phyloP scores from a whole-genome alignment of 92 coral and sea anemone species.

The Epizoanthus illoricatus region DNA sequence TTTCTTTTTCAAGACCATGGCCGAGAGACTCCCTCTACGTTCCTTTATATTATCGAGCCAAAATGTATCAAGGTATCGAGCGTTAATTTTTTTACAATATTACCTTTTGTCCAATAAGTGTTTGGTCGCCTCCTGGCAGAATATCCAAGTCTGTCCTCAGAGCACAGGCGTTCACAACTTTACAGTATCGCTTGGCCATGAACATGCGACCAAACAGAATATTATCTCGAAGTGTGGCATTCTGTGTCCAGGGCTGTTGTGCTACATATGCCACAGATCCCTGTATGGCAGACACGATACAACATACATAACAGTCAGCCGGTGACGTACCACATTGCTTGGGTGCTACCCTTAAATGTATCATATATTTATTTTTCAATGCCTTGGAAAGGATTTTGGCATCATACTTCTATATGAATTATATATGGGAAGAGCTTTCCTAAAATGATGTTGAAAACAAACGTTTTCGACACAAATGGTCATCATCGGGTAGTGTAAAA shows the following conservation, averaged over 20 bases:
- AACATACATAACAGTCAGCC: neutral
- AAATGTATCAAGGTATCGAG: no score
- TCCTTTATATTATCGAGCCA: no score
- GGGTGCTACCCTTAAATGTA: neutral
- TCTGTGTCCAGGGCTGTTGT: slow-evolving; percentile 78
- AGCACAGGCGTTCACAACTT: slow-evolving; percentile 4
- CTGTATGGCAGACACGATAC: slow-evolving; percentile 13
- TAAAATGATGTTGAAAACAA: no score
- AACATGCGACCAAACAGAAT: slow-evolving; percentile 53
- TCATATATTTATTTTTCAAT: neutral
- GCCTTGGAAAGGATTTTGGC: no score
- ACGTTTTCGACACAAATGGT: no score
- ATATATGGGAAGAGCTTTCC: no score
- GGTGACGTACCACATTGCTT: neutral
- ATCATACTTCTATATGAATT: no score
- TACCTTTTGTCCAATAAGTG: slow-evolving; percentile 18
- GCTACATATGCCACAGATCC: slow-evolving; percentile 65
- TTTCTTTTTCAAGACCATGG: no score
- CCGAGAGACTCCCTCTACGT: no score
- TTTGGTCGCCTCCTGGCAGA: slow-evolving; percentile 32
- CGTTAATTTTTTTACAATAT: neutral
- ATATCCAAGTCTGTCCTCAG: slow-evolving; percentile 14
- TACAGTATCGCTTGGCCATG: slow-evolving; percentile 10
- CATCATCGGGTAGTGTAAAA: no score
- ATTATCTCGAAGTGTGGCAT: slow-evolving; percentile 62